Percentiles rank a stretch among this genome's conserved stretches.
phyloP scores from a whole-genome alignment of 2,888 invertebrate genomes.

The Xanthia togata region DNA sequence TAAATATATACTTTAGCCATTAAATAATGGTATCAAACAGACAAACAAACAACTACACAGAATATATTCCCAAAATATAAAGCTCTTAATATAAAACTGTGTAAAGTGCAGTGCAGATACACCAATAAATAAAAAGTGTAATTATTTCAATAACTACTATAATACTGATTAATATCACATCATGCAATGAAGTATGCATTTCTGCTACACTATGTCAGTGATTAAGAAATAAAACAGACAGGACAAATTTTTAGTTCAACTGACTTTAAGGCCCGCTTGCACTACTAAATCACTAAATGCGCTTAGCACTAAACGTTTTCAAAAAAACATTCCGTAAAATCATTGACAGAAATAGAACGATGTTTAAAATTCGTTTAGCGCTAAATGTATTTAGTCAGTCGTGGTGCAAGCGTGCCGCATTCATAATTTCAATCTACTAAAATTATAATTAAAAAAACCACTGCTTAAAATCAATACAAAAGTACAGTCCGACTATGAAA shows the following conservation, averaged over 20 bases:
- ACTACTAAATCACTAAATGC: not conserved
- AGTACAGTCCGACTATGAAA: not conserved
- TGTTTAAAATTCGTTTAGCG: not conserved
- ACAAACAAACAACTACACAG: constrained; percentile 47
- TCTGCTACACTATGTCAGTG: constrained; percentile 57
- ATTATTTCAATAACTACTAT: constrained; percentile 48
- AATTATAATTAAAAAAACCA: not conserved
- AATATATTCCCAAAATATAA: constrained; percentile 60
- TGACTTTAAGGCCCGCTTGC: not conserved
- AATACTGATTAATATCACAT: constrained; percentile 56
- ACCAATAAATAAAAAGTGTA: constrained; percentile 53
- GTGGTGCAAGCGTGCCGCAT: not conserved
- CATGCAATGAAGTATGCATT: constrained; percentile 59
- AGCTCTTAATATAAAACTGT: constrained; percentile 55
- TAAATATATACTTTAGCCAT: constrained; percentile 39
- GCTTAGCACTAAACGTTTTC: not conserved
- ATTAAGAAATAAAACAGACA: constrained; percentile 17
- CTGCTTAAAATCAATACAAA: not conserved
- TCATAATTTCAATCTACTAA: not conserved
- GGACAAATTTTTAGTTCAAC: not conserved
- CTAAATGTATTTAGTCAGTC: not conserved
- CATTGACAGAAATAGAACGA: not conserved
- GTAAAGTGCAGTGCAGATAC: constrained; percentile 72
- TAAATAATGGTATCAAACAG: constrained; percentile 25
- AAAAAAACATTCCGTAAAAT: not conserved